phyloP scores from a whole-genome alignment of 1,140 invertebrate species.

The Drosophila sulfurigaster region DNA sequence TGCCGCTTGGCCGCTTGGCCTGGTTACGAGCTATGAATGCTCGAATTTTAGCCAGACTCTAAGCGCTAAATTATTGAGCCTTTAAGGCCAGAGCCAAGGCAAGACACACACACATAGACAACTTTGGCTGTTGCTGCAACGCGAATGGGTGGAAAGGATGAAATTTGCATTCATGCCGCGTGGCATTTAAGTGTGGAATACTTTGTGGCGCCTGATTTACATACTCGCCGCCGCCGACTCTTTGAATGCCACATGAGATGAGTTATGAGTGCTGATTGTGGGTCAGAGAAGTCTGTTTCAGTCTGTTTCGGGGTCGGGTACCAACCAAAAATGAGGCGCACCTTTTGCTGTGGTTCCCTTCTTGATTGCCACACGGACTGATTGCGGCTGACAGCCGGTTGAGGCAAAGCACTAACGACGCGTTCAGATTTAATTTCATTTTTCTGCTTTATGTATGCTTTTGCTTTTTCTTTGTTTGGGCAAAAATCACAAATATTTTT shows the following conservation, averaged over 20 bases:
- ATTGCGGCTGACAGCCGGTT: constrained; percentile 18
- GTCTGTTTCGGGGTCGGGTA: not conserved
- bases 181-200: constrained; percentile 40
- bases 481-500: not conserved
- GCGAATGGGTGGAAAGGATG: not conserved
- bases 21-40: constrained; percentile 37
- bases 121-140: constrained; percentile 19
- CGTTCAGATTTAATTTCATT: constrained; percentile 30
- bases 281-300: constrained; percentile 25
- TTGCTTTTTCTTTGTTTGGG: not conserved
- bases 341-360: constrained; percentile 48
- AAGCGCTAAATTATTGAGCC: constrained; percentile 55
- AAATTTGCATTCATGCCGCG: constrained; percentile 45
- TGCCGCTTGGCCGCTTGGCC: not conserved
- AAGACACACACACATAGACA: not conserved
- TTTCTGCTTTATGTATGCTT: not conserved
- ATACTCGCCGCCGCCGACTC: constrained; percentile 2
- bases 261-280: constrained; percentile 33
- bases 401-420: constrained; percentile 25
- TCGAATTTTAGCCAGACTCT: constrained; percentile 7
- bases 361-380: constrained; percentile 11
- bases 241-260: constrained; percentile 11
- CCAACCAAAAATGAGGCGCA: constrained; percentile 36
- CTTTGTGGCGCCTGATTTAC: constrained; percentile 27
- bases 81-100: constrained; percentile 23